A percentile compares a stretch with the other conserved stretches of the same genome.
phyloP scores from a whole-genome alignment of 2,888 invertebrate species.

The Diarsia brunnea region DNA sequence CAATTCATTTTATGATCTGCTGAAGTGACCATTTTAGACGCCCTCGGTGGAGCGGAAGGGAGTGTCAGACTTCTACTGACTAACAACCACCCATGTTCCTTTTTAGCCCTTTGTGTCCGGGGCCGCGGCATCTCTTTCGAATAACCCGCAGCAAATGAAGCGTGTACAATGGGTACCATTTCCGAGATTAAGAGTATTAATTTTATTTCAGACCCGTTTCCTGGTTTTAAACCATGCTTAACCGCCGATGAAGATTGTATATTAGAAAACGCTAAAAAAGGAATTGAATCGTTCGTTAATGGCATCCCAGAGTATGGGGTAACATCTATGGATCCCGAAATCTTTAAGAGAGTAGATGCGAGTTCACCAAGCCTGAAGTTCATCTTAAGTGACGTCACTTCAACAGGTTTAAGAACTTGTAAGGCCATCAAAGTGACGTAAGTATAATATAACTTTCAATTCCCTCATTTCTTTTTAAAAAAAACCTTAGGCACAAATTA shows the following conservation, averaged over 20 bases:
- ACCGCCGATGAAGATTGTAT: conserved; percentile 27
- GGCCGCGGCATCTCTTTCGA: too few species aligned
- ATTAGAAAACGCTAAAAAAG: conserved; percentile 16
- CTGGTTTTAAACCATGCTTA: conserved; percentile 43
- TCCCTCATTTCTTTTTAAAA: too few species aligned
- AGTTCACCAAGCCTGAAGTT: conserved; percentile 51
- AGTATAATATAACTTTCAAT: conserved; percentile 22
- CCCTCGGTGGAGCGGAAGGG: too few species aligned
- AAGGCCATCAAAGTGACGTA: conserved; percentile 12
- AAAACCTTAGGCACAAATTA: neutral
- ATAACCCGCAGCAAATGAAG: too few species aligned
- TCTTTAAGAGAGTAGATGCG: conserved; percentile 33
- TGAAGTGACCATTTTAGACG: too few species aligned
- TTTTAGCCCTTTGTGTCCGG: too few species aligned
- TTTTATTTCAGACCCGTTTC: conserved; percentile 43
- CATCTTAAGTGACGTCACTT: conserved; percentile 7
- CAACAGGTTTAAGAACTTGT: conserved; percentile 47
- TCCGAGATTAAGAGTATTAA: neutral
- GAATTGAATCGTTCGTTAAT: conserved; percentile 10
- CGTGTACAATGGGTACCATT: neutral
- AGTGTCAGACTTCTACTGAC: too few species aligned
- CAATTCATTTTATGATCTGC: too few species aligned
- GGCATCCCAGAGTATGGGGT: conserved; percentile 37
- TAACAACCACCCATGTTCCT: too few species aligned
- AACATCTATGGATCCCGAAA: conserved; percentile 43